A percentile compares a stretch with the other conserved stretches of the same genome.
Evolutionary conservation across 1,140 invertebrate genomes (phyloP).

Genomic region (Nephila pilipes): DNA sequence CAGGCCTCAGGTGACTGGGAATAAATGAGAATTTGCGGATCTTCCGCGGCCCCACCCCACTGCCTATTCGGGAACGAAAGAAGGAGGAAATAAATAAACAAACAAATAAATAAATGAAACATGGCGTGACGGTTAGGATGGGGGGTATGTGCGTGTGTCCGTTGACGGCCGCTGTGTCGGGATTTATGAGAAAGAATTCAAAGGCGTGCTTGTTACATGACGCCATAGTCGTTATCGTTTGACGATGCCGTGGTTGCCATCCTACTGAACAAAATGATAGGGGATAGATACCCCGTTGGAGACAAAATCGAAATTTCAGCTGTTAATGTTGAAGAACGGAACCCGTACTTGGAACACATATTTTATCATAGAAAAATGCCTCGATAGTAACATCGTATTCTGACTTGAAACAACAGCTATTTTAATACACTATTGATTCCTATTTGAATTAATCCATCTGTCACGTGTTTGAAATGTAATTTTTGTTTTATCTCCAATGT

Average conservation of each 20-base stretch:
- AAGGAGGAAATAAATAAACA: conserved; percentile 32
- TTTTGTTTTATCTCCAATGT: too few species aligned
- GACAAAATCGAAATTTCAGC: conserved; percentile 24
- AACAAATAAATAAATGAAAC: conserved; percentile 64
- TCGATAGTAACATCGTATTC: too few species aligned
- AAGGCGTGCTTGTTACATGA: conserved; percentile 68
- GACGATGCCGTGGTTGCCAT: conserved; percentile 25
- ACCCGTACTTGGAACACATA: too few species aligned
- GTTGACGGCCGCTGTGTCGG: conserved; percentile 35
- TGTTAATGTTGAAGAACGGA: background rate
- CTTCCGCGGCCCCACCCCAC: conserved; percentile 2
- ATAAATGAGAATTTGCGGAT: conserved; percentile 70
- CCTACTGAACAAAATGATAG: conserved; percentile 56
- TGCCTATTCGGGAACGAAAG: background rate
- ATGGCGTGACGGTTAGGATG: conserved; percentile 8
- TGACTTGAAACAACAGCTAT: too few species aligned
- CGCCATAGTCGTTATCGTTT: conserved; percentile 56
- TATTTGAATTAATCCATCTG: too few species aligned
- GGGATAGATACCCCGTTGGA: background rate
- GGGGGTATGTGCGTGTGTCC: conserved; percentile 43
- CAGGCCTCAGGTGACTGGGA: conserved; percentile 68
- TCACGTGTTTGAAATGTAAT: too few species aligned
- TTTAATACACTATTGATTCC: too few species aligned
- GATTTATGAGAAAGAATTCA: conserved; percentile 67
- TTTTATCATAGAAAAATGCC: too few species aligned